phyloP scores from a whole-genome alignment of 2,113 vertebrate species.

The Tachycineta bicolor region DNA sequence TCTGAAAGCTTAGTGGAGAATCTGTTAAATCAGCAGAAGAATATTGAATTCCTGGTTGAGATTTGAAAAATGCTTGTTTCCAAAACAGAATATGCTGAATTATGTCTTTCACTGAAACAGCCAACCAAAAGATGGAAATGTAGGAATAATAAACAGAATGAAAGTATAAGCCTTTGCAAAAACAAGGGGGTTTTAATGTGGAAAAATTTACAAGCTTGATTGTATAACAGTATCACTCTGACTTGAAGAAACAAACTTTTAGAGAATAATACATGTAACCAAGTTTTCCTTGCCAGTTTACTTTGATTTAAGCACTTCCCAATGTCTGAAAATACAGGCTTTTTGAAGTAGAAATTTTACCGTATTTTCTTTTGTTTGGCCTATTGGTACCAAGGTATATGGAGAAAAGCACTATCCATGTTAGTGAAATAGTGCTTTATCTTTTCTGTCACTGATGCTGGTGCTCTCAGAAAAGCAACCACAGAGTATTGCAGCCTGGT shows the following conservation, averaged over 20 bases:
- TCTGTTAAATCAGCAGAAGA: slow-evolving; percentile 45
- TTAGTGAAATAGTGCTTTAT: not conserved
- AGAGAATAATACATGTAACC: not conserved
- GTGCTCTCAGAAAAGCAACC: not conserved
- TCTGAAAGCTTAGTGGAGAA: slow-evolving; percentile 50
- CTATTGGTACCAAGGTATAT: not conserved
- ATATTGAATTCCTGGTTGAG: slow-evolving; percentile 30
- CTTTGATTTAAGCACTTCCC: not conserved
- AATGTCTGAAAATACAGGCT: not conserved
- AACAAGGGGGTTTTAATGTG: slow-evolving; percentile 27
- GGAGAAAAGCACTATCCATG: not conserved
- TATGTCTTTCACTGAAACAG: slow-evolving; percentile 32
- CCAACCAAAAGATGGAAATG: slow-evolving; percentile 42
- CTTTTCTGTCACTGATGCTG: not conserved
- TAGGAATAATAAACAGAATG: slow-evolving; percentile 57
- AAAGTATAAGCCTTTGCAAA: slow-evolving; percentile 26
- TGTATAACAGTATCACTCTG: slow-evolving; percentile 32
- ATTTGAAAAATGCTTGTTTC: slow-evolving; percentile 47
- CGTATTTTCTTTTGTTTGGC: not conserved
- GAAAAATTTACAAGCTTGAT: slow-evolving; percentile 53
- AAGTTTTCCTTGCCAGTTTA: not conserved
- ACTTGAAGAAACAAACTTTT: slow-evolving; percentile 39
- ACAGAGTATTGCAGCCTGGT: not conserved
- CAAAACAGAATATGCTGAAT: slow-evolving; percentile 39
- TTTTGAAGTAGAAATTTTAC: not conserved